Percentiles rank a stretch among this genome's conserved stretches.
These are phyloP conservation scores for Adoxophyes honmai DNA, from an alignment of 1,140 invertebrate species.

Conservation along the genomic window DNA sequence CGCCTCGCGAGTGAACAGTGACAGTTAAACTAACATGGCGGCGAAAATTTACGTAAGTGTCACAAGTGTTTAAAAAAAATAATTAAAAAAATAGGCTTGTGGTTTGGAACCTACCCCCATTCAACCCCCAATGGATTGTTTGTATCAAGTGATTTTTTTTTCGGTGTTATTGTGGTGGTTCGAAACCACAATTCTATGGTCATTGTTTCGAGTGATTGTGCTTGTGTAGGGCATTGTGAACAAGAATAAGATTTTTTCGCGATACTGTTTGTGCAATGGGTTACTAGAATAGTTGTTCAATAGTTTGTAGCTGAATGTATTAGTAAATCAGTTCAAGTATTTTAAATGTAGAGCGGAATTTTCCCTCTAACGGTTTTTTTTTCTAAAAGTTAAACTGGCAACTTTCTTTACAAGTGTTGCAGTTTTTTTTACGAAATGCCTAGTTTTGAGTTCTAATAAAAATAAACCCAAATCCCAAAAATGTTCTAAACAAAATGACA, in stretches of 20 bases:
- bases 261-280: not conserved
- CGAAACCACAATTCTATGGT: slow-evolving; percentile 53
- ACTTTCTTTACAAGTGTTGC: too few species aligned
- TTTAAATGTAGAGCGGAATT: too few species aligned
- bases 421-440: too few species aligned
- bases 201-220: slow-evolving; percentile 25
- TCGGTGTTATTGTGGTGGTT: slow-evolving; percentile 39
- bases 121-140: too few species aligned
- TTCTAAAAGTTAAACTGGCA: too few species aligned
- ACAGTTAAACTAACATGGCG: slow-evolving; percentile 65
- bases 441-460: too few species aligned
- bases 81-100: slow-evolving; percentile 51
- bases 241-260: not conserved
- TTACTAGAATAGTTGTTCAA: too few species aligned
- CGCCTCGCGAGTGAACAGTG: slow-evolving; percentile 60
- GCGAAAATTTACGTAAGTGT: slow-evolving; percentile 73
- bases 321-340: too few species aligned
- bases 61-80: slow-evolving; percentile 32
- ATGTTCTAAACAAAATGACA: too few species aligned
- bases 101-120: slow-evolving; percentile 60
- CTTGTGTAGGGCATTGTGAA: slow-evolving; percentile 2
- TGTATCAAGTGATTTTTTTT: slow-evolving; percentile 4
- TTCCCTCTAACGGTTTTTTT: too few species aligned
- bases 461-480: too few species aligned
- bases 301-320: too few species aligned